These are phyloP conservation scores for Leptatherina wallacei DNA, from an alignment of 2,797 vertebrate species.

Conservation along the genomic window DNA sequence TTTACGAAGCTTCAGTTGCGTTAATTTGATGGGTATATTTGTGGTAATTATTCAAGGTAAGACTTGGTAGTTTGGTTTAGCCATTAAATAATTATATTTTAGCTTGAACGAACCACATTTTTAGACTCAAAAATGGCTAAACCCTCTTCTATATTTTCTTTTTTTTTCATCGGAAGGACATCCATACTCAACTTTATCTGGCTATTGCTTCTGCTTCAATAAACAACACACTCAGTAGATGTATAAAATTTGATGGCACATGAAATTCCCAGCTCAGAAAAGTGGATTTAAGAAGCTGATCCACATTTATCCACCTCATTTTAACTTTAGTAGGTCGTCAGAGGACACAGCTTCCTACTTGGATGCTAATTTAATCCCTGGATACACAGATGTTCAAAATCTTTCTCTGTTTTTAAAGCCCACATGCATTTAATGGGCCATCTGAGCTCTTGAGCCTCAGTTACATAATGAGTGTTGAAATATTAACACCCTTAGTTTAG, in stretches of 20 bases:
- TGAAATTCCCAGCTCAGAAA: constrained; percentile 1
- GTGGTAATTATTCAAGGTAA: neutral
- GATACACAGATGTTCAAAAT: constrained; percentile 23
- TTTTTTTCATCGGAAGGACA: neutral
- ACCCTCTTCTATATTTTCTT: neutral
- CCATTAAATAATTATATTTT: neutral
- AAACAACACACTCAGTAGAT: neutral
- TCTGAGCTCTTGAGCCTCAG: constrained; percentile 26
- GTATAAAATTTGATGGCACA: neutral
- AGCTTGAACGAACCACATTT: neutral
- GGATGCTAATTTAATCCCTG: constrained; percentile 32
- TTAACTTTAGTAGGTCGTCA: neutral
- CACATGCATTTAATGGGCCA: constrained; percentile 26
- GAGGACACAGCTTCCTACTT: constrained; percentile 25
- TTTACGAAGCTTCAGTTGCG: neutral
- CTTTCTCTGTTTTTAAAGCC: constrained; percentile 1
- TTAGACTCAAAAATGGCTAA: neutral
- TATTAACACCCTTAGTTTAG: constrained; percentile 40
- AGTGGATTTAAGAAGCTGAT: neutral
- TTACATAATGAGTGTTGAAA: constrained; percentile 55
- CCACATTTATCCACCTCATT: constrained; percentile 4
- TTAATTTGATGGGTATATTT: neutral
- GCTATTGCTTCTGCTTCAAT: neutral
- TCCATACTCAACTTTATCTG: neutral
- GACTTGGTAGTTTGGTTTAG: neutral